Evolutionary conservation across 2,113 vertebrate genomes (phyloP).

Genomic region (Ceratotherium simum): DNA sequence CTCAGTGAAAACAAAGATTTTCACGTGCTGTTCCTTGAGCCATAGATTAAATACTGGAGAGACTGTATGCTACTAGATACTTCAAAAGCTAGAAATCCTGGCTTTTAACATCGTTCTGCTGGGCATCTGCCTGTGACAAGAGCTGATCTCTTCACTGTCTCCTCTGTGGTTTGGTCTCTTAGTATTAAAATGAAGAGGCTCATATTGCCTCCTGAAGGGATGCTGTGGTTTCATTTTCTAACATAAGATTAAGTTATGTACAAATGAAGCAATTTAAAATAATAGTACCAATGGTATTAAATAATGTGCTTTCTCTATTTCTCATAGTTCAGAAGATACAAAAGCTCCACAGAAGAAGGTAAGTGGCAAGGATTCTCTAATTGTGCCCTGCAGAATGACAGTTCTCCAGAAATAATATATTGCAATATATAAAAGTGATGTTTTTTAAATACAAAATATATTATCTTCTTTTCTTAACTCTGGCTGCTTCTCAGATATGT

Average conservation of each 20-base stretch:
- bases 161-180: background rate
- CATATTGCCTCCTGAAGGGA: background rate
- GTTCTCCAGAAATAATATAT: background rate
- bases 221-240: background rate
- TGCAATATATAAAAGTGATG: background rate
- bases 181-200: background rate
- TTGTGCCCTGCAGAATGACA: background rate
- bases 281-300: conserved; percentile 19
- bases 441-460: conserved; percentile 20
- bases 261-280: background rate
- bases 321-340: conserved; percentile 92
- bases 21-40: background rate
- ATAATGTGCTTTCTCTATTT: conserved; percentile 75
- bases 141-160: background rate
- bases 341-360: conserved; percentile 95
- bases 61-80: background rate
- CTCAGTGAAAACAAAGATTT: background rate
- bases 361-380: background rate
- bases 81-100: background rate
- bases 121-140: background rate
- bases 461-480: background rate
- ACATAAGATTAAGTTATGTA: background rate
- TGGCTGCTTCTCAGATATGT: background rate
- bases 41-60: background rate
- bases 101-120: background rate